Evolutionary conservation across 1,140 invertebrate species (phyloP).

Genomic region (Tyrophagus putrescentiae): DNA sequence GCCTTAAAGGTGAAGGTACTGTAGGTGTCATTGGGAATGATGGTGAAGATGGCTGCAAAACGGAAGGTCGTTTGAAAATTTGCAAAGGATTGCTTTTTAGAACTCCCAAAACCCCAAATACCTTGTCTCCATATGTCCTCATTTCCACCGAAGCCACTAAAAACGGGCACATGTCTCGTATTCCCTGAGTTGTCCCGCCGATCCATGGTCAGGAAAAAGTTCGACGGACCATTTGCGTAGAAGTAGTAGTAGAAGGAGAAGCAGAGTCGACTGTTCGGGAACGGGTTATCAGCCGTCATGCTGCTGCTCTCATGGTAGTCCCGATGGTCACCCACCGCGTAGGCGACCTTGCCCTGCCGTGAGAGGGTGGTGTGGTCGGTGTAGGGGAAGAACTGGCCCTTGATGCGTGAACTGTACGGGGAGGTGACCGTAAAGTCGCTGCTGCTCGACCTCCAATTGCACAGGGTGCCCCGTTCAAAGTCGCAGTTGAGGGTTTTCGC

Average conservation of each 20-base stretch:
- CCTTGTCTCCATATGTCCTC: constrained; percentile 1
- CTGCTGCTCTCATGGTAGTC: background rate
- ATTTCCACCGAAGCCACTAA: background rate
- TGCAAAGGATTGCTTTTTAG: too few relatives aligned
- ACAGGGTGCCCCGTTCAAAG: background rate
- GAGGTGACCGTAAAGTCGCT: background rate
- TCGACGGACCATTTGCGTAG: background rate
- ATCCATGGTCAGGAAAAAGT: background rate
- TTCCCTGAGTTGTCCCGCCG: background rate
- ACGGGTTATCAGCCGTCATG: background rate
- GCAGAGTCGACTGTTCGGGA: background rate
- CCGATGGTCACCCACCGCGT: background rate
- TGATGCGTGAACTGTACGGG: background rate
- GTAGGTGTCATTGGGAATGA: too few relatives aligned
- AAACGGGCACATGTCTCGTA: background rate
- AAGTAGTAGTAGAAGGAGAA: constrained; percentile 3
- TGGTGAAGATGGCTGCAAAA: too few relatives aligned
- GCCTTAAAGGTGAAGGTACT: too few relatives aligned
- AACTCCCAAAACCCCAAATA: too few relatives aligned
- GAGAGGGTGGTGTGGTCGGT: background rate
- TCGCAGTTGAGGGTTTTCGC: background rate
- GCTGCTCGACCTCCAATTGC: constrained; percentile 1
- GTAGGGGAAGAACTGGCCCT: background rate
- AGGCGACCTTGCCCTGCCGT: background rate
- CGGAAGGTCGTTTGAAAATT: too few relatives aligned